Evolutionary conservation across 2,113 vertebrate genomes (phyloP), one percentile per base, ranked within the genome.

Genomic region (Myrmecophaga tridactyla): DNA sequence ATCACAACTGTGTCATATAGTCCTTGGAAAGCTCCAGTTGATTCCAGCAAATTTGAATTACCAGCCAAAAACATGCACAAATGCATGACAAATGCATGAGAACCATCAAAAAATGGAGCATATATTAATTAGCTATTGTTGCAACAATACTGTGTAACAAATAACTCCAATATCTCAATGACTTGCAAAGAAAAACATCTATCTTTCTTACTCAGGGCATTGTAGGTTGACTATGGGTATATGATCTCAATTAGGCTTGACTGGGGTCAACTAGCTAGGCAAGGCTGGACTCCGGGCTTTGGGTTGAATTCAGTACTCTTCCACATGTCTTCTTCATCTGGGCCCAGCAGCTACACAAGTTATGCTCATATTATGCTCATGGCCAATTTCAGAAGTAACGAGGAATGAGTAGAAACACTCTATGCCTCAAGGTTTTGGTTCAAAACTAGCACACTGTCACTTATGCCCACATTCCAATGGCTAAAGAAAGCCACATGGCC

Each of bases 261-360:
- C 43, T 70, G 21, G 41, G n/a, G n/a, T n/a, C n/a, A n/a, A n/a
- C 84, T 78, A 96, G 77, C 36, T 31, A 4, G 34, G 13, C 27
- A 65, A 91, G n/a, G 67, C 60, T 87, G 70, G 67, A 89, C 81
- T 97, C 76, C 70, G 85, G 46, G 75, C 81, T 92, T 86, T 78
- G 67, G 51, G 11, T 56, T 53, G 36, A 25, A 13, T 63, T 96
- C 63, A 53, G 36, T n/a, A 70, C 29, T 78, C 4, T 82, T 92
- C 53, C 29, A 73, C 3, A 23, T 23, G 21, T 36, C 43, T 77
- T 75, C 63, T 70, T 92, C 39, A 73, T 90, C 62, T 90, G 62
- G 15, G 39, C 67, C n/a, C 18, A 84, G 78, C 43, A 85, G 67
- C 82, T 39, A 69, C 46, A 39, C 1, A n/a, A 34, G 7, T 12